Evolutionary conservation across 2,888 invertebrate species (phyloP).

Genomic region (Himalopsyche kuldschensis): DNA sequence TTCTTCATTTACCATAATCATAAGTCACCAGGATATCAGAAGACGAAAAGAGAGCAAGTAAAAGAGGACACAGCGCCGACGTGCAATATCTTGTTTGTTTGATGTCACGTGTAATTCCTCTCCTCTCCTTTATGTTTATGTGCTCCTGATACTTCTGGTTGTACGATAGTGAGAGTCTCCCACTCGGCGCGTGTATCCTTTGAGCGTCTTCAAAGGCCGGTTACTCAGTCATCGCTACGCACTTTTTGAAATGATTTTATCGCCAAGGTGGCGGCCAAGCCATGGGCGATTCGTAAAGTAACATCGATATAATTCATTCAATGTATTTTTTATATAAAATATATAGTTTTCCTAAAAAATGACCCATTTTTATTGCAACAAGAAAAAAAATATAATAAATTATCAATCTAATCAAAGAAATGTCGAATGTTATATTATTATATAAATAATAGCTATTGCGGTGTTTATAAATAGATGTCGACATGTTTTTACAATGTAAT

Average conservation of each 20-base stretch:
- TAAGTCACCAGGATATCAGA: neutral
- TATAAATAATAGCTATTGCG: too few species aligned
- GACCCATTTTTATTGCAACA: too few species aligned
- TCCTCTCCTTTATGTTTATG: neutral
- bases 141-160: neutral
- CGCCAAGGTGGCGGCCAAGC: constrained; percentile 23
- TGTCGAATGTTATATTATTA: too few species aligned
- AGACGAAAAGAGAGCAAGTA: constrained; percentile 5
- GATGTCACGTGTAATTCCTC: constrained; percentile 39
- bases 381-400: too few species aligned
- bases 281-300: neutral
- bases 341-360: too few species aligned
- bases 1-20: neutral
- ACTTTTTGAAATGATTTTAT: constrained; percentile 38
- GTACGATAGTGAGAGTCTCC: neutral
- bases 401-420: too few species aligned
- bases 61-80: constrained; percentile 14
- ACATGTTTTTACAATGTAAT: too few species aligned
- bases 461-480: too few species aligned
- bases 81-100: constrained; percentile 40
- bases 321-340: too few species aligned
- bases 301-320: too few species aligned
- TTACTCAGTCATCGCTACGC: constrained; percentile 34
- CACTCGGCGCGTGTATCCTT: constrained; percentile 8
- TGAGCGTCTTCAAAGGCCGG: constrained; percentile 32